These are phyloP conservation scores for Acrocephalus kingi DNA, from an alignment of 2,113 vertebrate genomes.

Conservation along the genomic window DNA sequence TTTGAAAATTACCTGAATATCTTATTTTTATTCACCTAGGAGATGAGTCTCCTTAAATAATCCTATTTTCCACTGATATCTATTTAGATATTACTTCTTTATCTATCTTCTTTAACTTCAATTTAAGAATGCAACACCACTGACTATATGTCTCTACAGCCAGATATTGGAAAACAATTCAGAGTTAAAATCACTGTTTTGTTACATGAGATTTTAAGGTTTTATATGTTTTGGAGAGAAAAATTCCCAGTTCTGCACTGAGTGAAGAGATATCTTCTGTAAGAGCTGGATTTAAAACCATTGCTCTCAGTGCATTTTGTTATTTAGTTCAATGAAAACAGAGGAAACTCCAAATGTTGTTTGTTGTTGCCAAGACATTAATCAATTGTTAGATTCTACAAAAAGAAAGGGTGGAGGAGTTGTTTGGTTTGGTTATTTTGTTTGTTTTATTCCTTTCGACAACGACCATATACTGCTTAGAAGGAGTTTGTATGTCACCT, in stretches of 20 bases:
- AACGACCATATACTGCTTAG: background rate
- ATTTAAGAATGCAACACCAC: constrained; percentile 42
- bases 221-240: constrained; percentile 8
- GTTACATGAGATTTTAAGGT: constrained; percentile 36
- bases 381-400: background rate
- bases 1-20: constrained; percentile 71
- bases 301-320: background rate
- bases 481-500: background rate
- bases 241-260: background rate
- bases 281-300: background rate
- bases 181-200: constrained; percentile 37
- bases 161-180: constrained; percentile 60
- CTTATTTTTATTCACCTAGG: constrained; percentile 65
- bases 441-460: background rate
- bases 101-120: constrained; percentile 31
- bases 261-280: background rate
- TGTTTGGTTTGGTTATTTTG: background rate
- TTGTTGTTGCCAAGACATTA: background rate
- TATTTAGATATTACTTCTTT: constrained; percentile 59
- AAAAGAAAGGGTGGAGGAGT: background rate
- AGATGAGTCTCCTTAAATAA: constrained; percentile 59
- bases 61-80: constrained; percentile 49
- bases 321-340: background rate
- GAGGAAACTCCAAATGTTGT: background rate
- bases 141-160: background rate